A percentile compares a stretch with the other conserved stretches of the same genome.
phyloP scores from a whole-genome alignment of 92 coral and sea anemone genomes.

The Anthopleura xanthogrammica region DNA sequence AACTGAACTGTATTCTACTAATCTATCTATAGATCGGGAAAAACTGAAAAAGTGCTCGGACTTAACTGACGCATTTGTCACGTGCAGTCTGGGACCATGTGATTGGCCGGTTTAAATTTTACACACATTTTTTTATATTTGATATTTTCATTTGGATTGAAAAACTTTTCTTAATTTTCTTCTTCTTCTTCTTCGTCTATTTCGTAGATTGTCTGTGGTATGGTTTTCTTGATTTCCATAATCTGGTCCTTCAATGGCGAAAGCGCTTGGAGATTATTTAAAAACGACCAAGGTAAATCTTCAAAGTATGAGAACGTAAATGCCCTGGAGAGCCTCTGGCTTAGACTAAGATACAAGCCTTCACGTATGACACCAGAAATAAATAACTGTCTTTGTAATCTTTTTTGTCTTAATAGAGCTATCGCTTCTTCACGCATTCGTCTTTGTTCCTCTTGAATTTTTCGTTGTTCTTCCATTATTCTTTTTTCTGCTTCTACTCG shows the following conservation, averaged over 20 bases:
- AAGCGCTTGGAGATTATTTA: slow-evolving; percentile 44
- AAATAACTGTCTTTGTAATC: slow-evolving; percentile 82
- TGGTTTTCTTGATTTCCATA: slow-evolving; percentile 33
- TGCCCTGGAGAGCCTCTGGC: slow-evolving; percentile 80
- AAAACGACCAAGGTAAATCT: slow-evolving; percentile 77
- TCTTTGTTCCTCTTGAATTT: slow-evolving; percentile 73
- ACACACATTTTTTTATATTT: too few relatives aligned
- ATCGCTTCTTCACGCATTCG: slow-evolving; percentile 75
- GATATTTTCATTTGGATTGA: not conserved
- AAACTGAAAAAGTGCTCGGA: too few relatives aligned
- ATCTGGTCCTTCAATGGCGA: slow-evolving; percentile 58
- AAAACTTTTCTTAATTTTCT: not conserved
- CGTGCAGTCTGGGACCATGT: too few relatives aligned
- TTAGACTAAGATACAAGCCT: slow-evolving; percentile 57
- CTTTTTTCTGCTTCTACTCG: slow-evolving; percentile 72
- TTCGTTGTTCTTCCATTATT: slow-evolving; percentile 69
- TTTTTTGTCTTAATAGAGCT: slow-evolving; percentile 73
- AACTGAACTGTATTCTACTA: too few relatives aligned
- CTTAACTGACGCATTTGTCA: too few relatives aligned
- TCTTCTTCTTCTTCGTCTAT: slow-evolving; percentile 53
- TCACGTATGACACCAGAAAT: slow-evolving; percentile 72
- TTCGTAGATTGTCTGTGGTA: slow-evolving; percentile 53
- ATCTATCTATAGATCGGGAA: too few relatives aligned
- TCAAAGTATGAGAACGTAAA: slow-evolving; percentile 90
- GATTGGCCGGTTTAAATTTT: too few relatives aligned